phyloP scores from a whole-genome alignment of 2,113 vertebrate genomes.

The Megaleporinus macrocephalus region DNA sequence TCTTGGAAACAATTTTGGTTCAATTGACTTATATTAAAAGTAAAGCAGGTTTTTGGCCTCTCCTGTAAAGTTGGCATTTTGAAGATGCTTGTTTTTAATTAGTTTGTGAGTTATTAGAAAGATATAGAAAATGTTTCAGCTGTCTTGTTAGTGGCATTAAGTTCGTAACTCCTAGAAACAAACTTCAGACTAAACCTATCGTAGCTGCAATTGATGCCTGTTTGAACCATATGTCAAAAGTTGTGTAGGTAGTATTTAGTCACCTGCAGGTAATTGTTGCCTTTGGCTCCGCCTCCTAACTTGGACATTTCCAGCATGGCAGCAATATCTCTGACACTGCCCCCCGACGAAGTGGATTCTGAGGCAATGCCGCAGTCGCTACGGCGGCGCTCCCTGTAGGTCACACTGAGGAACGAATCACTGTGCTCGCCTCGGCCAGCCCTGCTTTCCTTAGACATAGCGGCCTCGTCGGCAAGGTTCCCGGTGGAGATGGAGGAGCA shows the following conservation, averaged over 20 bases:
- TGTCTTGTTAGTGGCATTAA: too few species aligned
- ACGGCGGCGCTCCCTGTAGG: constrained; percentile 81
- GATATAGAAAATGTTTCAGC: too few species aligned
- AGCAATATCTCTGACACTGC: constrained; percentile 93
- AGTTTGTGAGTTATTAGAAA: too few species aligned
- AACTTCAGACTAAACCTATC: too few species aligned
- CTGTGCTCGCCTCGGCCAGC: constrained; percentile 62
- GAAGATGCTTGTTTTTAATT: too few species aligned
- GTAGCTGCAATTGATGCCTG: too few species aligned
- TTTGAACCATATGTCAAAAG: too few species aligned
- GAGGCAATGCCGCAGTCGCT: constrained; percentile 83
- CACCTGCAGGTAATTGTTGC: constrained; percentile 78
- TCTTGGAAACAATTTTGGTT: too few species aligned
- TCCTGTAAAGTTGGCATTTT: too few species aligned
- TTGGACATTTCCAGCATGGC: constrained; percentile 96
- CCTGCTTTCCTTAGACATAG: constrained; percentile 55
- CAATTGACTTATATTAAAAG: too few species aligned
- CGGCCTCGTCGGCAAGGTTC: constrained; percentile 77
- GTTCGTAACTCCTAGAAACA: too few species aligned
- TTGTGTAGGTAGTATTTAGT: constrained; percentile 15
- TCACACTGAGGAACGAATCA: constrained; percentile 58
- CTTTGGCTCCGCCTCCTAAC: constrained; percentile 84
- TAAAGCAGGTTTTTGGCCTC: too few species aligned
- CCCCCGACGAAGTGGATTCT: constrained; percentile 73
- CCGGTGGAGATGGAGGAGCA: constrained; percentile 92